Percentiles rank a stretch among this genome's conserved stretches.
Evolutionary conservation across 2,113 vertebrate genomes (phyloP).

Genomic region (Embiotoca jacksoni): DNA sequence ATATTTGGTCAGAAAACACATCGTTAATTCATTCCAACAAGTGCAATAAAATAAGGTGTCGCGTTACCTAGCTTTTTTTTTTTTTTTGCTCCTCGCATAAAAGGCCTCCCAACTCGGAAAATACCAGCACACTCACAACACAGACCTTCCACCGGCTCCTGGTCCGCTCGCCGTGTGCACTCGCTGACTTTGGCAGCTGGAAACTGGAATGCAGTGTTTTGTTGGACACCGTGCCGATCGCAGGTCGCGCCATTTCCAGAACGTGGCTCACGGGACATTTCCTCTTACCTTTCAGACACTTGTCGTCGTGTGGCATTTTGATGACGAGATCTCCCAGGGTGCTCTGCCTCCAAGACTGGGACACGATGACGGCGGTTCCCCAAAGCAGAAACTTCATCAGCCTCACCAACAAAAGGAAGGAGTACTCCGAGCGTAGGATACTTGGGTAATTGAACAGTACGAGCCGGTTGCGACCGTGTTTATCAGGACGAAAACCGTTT

Average conservation of each 20-base stretch:
- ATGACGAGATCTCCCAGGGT: slow-evolving; percentile 81
- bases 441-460: slow-evolving; percentile 85
- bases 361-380: slow-evolving; percentile 64
- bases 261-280: slow-evolving; percentile 7
- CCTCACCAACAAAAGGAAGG: slow-evolving; percentile 92
- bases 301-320: slow-evolving; percentile 86
- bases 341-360: slow-evolving; percentile 63
- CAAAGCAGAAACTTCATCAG: slow-evolving; percentile 89
- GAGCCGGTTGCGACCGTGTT: slow-evolving; percentile 3
- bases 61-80: slow-evolving; percentile 2
- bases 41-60: slow-evolving; percentile 11
- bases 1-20: slow-evolving; percentile 1
- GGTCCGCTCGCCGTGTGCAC: neutral
- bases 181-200: slow-evolving; percentile 20
- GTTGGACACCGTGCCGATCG: slow-evolving; percentile 2
- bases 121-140: slow-evolving; percentile 41
- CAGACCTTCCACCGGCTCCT: slow-evolving; percentile 31
- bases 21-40: neutral
- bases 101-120: slow-evolving; percentile 47
- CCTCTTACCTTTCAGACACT: slow-evolving; percentile 76
- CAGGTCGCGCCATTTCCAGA: slow-evolving; percentile 46
- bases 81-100: slow-evolving; percentile 7
- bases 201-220: slow-evolving; percentile 31
- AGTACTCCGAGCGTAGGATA: slow-evolving; percentile 94
- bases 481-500: neutral